phyloP scores from a whole-genome alignment of 2,113 vertebrate genomes.

The Shinisaurus crocodilurus region DNA sequence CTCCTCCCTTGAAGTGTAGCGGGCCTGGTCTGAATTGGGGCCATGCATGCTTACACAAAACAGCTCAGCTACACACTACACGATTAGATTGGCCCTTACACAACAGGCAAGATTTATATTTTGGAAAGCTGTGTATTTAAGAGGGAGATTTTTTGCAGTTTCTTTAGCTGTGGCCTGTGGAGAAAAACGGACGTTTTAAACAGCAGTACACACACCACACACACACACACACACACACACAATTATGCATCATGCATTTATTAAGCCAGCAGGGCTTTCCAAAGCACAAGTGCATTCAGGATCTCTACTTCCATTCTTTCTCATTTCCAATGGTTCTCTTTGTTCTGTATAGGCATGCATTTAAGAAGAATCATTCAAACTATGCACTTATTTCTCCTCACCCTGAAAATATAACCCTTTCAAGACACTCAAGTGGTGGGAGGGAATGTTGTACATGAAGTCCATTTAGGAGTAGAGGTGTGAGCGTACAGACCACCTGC shows the following conservation, averaged over 20 bases:
- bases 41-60: no score
- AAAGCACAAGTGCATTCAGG: background rate
- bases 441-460: background rate
- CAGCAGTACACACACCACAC: background rate
- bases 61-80: no score
- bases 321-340: background rate
- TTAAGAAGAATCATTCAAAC: background rate
- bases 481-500: background rate
- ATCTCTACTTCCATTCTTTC: background rate
- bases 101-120: background rate
- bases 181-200: background rate
- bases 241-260: background rate
- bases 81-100: background rate
- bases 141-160: background rate
- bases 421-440: constrained; percentile 18
- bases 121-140: background rate
- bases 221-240: background rate
- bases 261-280: background rate
- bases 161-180: background rate
- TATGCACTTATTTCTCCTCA: background rate
- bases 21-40: no score
- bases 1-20: no score
- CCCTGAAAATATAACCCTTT: constrained; percentile 20
- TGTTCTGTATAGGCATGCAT: background rate
- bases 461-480: fast-evolving